A percentile compares a stretch with the other conserved stretches of the same genome.
phyloP scores from a whole-genome alignment of 2,888 invertebrate species.

The Lasioglossum leucozonium region DNA sequence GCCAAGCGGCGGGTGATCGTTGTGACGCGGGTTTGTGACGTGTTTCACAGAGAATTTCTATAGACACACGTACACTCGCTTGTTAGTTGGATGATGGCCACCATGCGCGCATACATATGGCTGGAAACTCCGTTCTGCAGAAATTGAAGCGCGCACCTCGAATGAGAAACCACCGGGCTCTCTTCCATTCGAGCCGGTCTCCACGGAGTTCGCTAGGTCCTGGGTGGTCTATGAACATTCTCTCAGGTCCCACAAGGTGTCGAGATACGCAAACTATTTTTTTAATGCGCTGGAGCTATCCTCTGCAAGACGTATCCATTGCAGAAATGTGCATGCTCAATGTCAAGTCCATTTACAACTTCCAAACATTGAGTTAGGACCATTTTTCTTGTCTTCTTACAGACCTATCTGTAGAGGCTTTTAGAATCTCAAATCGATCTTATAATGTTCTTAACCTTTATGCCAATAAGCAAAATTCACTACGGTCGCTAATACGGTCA shows the following conservation, averaged over 20 bases:
- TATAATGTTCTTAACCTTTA: too few relatives aligned
- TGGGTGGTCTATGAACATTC: neutral
- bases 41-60: conserved; percentile 22
- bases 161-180: neutral
- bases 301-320: neutral
- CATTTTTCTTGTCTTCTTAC: neutral
- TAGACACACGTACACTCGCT: neutral
- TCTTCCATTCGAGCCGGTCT: neutral
- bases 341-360: neutral
- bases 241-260: neutral
- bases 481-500: too few relatives aligned
- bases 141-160: neutral
- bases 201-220: neutral
- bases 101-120: neutral
- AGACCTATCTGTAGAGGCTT: neutral
- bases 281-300: neutral
- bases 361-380: neutral
- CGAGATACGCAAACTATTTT: neutral
- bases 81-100: neutral
- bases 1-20: conserved; percentile 20
- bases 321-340: neutral
- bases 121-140: neutral
- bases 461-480: too few relatives aligned
- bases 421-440: neutral
- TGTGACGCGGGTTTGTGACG: conserved; percentile 11